A percentile compares a stretch with the other conserved stretches of the same genome.
Conservation (phyloP, 2,888 invertebrate species). For the Phania funesta region DNA sequence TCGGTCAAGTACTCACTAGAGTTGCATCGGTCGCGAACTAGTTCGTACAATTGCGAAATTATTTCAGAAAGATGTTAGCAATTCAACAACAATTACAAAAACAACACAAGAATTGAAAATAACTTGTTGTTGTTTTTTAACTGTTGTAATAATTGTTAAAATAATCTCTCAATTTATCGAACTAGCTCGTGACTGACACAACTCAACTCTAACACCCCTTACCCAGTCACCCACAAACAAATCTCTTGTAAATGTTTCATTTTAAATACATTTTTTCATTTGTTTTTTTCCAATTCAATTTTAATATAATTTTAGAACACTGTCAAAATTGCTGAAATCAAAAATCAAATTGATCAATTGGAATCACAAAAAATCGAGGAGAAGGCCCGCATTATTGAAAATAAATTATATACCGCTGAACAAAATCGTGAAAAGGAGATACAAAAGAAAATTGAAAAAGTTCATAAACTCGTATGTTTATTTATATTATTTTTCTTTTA, state of each 20-base stretch:
- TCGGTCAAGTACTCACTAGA: too few species aligned
- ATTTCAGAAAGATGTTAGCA: too few species aligned
- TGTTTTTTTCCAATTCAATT: constrained; percentile 59
- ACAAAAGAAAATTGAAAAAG: constrained; percentile 91
- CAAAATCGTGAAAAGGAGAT: constrained; percentile 92
- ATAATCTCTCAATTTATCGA: too few species aligned
- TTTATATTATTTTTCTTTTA: constrained; percentile 50
- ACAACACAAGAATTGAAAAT: too few species aligned
- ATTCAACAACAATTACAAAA: too few species aligned
- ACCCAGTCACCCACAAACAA: not conserved
- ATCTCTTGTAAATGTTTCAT: constrained; percentile 52
- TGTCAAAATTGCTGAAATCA: constrained; percentile 86
- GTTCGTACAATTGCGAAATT: too few species aligned
- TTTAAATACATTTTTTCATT: constrained; percentile 47
- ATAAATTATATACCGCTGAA: constrained; percentile 89
- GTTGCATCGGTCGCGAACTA: too few species aligned
- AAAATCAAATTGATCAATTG: constrained; percentile 83
- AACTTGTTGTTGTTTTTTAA: too few species aligned
- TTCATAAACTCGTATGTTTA: constrained; percentile 89
- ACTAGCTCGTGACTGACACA: not conserved
- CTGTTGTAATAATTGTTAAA: too few species aligned
- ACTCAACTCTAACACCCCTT: not conserved
- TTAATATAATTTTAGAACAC: constrained; percentile 82
- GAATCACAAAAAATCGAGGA: constrained; percentile 85
- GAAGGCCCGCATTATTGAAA: constrained; percentile 86